These are phyloP conservation scores for Delphinapterus leucas DNA, from an alignment of 2,113 vertebrate genomes.

Conservation along the genomic window DNA sequence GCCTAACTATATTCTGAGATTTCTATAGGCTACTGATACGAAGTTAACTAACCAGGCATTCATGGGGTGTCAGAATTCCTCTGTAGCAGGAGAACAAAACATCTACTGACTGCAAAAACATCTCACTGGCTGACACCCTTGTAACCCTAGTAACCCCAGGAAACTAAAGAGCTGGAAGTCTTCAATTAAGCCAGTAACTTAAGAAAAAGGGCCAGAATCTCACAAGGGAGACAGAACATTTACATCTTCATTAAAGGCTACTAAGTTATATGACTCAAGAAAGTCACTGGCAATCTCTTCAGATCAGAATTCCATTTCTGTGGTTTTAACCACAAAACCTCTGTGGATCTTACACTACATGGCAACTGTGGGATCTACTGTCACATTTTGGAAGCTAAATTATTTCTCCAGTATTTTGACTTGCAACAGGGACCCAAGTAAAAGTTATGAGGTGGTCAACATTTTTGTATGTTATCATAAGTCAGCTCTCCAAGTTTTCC, in stretches of 20 bases:
- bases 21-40: background rate
- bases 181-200: background rate
- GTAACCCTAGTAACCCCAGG: background rate
- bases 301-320: constrained; percentile 65
- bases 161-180: background rate
- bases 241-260: background rate
- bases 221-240: background rate
- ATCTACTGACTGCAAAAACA: background rate
- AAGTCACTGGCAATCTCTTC: constrained; percentile 34
- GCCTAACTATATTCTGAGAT: background rate
- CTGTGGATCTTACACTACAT: background rate
- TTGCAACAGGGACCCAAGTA: background rate
- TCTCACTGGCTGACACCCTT: background rate
- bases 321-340: constrained; percentile 70
- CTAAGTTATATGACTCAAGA: constrained; percentile 51
- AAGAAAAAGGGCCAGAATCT: background rate
- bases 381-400: background rate
- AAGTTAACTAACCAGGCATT: background rate
- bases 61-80: background rate
- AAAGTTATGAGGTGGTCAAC: background rate
- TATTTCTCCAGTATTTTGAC: background rate
- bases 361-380: constrained; percentile 4
- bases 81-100: background rate
- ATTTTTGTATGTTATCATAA: background rate
- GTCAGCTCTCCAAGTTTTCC: background rate